Conservation (phyloP, 1,140 invertebrate species). For the Latrodectus geometricus region DNA sequence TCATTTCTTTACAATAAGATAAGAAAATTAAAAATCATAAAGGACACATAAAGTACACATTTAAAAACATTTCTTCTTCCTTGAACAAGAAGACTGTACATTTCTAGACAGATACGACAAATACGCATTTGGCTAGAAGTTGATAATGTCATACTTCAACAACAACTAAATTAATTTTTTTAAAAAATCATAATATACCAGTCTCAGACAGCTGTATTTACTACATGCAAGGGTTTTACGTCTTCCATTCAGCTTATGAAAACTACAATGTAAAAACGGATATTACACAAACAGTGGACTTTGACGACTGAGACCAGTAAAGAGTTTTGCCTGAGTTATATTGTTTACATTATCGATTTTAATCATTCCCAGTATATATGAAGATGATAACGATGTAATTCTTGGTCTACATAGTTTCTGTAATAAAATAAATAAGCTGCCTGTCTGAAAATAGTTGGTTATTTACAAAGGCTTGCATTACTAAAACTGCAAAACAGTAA, state of each 20-base stretch:
- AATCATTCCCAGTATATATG: constrained; percentile 28
- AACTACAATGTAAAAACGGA: constrained; percentile 34
- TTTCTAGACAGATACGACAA: not conserved
- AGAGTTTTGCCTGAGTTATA: constrained; percentile 56
- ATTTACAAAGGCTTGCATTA: constrained; percentile 62
- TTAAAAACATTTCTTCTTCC: not conserved
- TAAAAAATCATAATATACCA: constrained; percentile 6
- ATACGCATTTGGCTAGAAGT: not conserved
- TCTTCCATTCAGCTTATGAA: constrained; percentile 31
- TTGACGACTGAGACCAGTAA: constrained; percentile 55
- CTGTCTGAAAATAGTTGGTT: constrained; percentile 62
- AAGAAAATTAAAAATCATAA: too few species aligned
- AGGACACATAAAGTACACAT: not conserved
- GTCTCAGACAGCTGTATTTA: constrained; percentile 27
- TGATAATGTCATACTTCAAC: constrained; percentile 28
- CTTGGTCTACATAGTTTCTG: constrained; percentile 61
- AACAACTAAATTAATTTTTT: constrained; percentile 12
- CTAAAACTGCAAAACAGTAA: constrained; percentile 62
- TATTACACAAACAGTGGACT: constrained; percentile 41
- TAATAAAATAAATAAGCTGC: constrained; percentile 63
- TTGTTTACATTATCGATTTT: not conserved
- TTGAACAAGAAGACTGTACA: not conserved
- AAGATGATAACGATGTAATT: constrained; percentile 61
- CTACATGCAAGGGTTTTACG: constrained; percentile 33
- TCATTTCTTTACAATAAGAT: too few species aligned